These are phyloP conservation scores for Pempheris klunzingeri DNA, from an alignment of 2,797 vertebrate species.

Conservation along the genomic window DNA sequence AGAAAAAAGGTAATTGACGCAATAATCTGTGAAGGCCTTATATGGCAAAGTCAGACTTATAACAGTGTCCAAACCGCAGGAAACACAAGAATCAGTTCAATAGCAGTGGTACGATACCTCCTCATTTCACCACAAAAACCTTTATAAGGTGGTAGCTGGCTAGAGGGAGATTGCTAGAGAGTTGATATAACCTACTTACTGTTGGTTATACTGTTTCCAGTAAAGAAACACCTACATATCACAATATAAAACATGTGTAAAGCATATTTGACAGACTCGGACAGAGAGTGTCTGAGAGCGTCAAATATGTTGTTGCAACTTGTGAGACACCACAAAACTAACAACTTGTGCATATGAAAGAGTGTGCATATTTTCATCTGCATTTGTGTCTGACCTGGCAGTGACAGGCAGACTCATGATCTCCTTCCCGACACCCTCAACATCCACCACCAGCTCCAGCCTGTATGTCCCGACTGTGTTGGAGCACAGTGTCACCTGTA, in stretches of 20 bases:
- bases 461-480: conserved; percentile 88
- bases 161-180: no score
- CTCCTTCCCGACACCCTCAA: conserved; percentile 87
- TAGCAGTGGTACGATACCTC: no score
- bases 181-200: no score
- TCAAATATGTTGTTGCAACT: conserved; percentile 8
- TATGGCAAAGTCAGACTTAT: not conserved
- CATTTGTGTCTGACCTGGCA: conserved; percentile 84
- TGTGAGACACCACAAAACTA: not conserved
- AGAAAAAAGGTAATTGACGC: conserved; percentile 10
- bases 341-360: not conserved
- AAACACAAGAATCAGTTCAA: no score
- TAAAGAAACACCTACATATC: no score
- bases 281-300: no score
- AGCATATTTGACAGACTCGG: no score
- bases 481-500: conserved; percentile 92
- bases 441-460: conserved; percentile 87
- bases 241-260: no score
- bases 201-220: no score
- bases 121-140: no score
- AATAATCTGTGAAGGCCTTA: not conserved
- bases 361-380: not conserved
- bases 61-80: no score
- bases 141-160: no score
- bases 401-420: conserved; percentile 85